Conservation (phyloP, 2,797 vertebrate genomes). For the Coregonus suidteri region DNA sequence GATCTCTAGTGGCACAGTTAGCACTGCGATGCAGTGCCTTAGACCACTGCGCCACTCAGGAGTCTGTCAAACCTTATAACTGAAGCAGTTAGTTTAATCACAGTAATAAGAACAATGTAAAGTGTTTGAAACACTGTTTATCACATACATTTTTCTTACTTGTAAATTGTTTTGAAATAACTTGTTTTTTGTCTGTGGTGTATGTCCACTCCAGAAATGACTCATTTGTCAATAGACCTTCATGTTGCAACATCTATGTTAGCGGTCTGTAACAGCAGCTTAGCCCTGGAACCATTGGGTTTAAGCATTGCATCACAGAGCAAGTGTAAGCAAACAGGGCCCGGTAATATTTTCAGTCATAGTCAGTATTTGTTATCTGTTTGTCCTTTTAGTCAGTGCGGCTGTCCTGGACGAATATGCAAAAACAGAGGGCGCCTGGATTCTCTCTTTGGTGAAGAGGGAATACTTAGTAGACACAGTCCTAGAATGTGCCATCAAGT, state of each 20-base stretch:
- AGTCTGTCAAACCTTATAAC: no score
- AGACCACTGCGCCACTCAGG: no score
- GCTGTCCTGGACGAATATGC: slow-evolving; percentile 55
- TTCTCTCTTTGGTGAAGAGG: slow-evolving; percentile 56
- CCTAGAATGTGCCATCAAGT: slow-evolving; percentile 66
- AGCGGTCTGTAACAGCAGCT: background rate
- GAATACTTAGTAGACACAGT: slow-evolving; percentile 45
- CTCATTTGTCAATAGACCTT: background rate
- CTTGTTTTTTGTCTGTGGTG: background rate
- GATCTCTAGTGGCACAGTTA: no score
- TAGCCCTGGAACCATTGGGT: background rate
- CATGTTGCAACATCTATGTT: background rate
- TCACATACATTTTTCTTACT: background rate
- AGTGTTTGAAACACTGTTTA: background rate
- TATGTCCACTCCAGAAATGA: background rate
- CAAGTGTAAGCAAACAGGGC: background rate
- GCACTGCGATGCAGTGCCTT: no score
- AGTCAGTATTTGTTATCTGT: background rate
- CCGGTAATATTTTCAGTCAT: background rate
- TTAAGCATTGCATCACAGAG: background rate
- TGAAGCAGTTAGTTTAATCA: background rate
- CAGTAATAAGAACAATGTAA: background rate
- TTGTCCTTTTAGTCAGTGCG: slow-evolving; percentile 26
- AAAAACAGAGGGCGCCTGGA: slow-evolving; percentile 77
- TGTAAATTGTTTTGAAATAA: background rate